phyloP scores from a whole-genome alignment of 2,797 vertebrate genomes.

The Siniperca obscura region DNA sequence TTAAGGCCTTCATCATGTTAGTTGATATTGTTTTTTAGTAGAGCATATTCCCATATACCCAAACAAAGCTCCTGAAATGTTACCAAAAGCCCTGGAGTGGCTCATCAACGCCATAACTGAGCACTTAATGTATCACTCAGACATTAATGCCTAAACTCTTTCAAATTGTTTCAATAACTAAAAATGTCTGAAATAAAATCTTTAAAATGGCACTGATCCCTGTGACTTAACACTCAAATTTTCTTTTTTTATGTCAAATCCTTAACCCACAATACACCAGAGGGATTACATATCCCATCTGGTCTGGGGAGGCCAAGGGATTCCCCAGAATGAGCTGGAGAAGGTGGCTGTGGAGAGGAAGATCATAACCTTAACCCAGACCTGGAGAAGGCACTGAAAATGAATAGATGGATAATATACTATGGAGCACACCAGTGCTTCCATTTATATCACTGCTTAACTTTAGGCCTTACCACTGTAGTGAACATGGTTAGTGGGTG shows the following conservation, averaged over 20 bases:
- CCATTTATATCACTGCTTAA: background rate
- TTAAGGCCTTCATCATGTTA: constrained; percentile 2
- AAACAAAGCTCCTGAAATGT: constrained; percentile 8
- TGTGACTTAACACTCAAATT: background rate
- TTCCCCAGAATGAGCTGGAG: background rate
- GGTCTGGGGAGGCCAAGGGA: background rate
- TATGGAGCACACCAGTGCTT: background rate
- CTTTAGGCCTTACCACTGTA: background rate
- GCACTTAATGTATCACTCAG: background rate
- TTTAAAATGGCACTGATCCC: constrained; percentile 7
- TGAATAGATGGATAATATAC: background rate
- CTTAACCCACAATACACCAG: background rate
- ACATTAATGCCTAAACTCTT: background rate
- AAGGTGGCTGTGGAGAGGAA: background rate
- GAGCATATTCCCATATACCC: background rate
- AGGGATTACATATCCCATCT: constrained; percentile 13
- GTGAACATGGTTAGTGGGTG: background rate
- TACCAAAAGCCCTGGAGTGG: background rate
- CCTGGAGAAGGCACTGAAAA: background rate
- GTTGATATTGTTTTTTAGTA: background rate
- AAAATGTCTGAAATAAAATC: background rate
- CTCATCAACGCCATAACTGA: background rate
- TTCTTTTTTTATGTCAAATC: background rate
- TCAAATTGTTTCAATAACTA: background rate
- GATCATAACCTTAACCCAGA: background rate